Percentiles rank a stretch among this genome's conserved stretches.
These are phyloP conservation scores for Philopedon plagiatum DNA, from an alignment of 2,888 invertebrate genomes.

Conservation along the genomic window DNA sequence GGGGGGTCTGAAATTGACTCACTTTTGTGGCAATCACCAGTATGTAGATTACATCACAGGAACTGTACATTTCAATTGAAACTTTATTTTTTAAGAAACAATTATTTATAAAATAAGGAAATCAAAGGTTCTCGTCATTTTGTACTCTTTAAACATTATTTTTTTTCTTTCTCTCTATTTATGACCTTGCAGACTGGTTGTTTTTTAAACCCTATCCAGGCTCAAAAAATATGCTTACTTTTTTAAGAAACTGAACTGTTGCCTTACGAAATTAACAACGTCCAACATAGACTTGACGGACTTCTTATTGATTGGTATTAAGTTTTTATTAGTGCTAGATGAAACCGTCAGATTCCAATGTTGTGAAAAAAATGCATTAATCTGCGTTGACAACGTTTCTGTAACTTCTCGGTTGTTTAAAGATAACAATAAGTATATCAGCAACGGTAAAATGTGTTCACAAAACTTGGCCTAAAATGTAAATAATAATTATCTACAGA, in stretches of 20 bases:
- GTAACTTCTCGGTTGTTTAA: slow-evolving; percentile 64
- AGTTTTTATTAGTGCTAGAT: slow-evolving; percentile 54
- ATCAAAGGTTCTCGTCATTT: too few species aligned
- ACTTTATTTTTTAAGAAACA: too few species aligned
- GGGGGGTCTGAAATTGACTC: too few species aligned
- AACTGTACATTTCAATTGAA: too few species aligned
- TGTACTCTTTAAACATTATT: too few species aligned
- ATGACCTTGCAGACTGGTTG: too few species aligned
- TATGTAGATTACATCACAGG: too few species aligned
- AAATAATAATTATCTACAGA: slow-evolving; percentile 32
- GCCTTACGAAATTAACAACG: slow-evolving; percentile 78
- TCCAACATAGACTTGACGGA: slow-evolving; percentile 80
- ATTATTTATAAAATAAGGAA: too few species aligned
- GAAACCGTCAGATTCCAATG: slow-evolving; percentile 71
- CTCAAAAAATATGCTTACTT: slow-evolving; percentile 21
- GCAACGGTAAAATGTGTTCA: slow-evolving; percentile 76
- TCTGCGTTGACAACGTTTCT: slow-evolving; percentile 68
- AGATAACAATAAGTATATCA: slow-evolving; percentile 74
- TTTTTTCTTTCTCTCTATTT: too few species aligned
- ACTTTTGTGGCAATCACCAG: too few species aligned
- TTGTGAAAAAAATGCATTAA: slow-evolving; percentile 74
- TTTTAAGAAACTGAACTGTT: slow-evolving; percentile 67
- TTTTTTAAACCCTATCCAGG: not conserved
- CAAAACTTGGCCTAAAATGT: slow-evolving; percentile 75
- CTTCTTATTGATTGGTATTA: slow-evolving; percentile 68